phyloP scores from a whole-genome alignment of 2,113 vertebrate species.

The Rattus norvegicus region GRCr8 NC_086020.1:153042501-153043000 shows the following conservation, averaged over 20 bases:
- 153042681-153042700: not conserved
- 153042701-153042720: not conserved
- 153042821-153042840: too few species aligned
- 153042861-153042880: not conserved
- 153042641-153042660: not conserved
- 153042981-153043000: too few species aligned
- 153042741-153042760: not conserved
- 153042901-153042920: too few species aligned
- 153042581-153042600: not conserved
- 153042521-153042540: too few species aligned
- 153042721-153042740: too few species aligned
- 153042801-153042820: not conserved
- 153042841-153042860: not conserved
- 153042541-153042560: not conserved
- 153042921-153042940: not conserved
- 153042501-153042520: not conserved
- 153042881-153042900: not conserved
- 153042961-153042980: not conserved
- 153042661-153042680: too few species aligned
- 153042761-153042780: not conserved
- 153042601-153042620: not conserved
- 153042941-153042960: not conserved
- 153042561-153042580: too few species aligned
- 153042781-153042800: not conserved
- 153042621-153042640: not conserved